A percentile compares a stretch with the other conserved stretches of the same genome.
These are phyloP conservation scores for Planiliza haematocheilus DNA, from an alignment of 2,113 vertebrate species.

Conservation along the genomic window DNA sequence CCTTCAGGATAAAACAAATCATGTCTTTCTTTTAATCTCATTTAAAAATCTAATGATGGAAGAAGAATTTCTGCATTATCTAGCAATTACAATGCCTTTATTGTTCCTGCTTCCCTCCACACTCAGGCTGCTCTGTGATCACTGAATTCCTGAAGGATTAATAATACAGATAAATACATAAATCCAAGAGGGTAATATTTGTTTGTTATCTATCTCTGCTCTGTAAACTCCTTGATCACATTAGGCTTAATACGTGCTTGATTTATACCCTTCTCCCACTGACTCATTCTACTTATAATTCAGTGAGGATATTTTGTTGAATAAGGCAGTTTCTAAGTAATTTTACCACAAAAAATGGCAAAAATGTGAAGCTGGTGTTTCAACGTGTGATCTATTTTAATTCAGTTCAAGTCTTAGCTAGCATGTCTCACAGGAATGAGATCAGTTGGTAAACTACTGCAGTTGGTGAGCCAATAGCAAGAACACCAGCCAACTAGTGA, in stretches of 20 bases:
- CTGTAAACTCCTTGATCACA: conserved; percentile 11
- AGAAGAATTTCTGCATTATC: neutral
- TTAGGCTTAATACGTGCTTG: neutral
- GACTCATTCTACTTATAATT: neutral
- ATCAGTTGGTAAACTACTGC: too few species aligned
- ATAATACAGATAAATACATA: conserved; percentile 11
- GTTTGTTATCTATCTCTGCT: neutral
- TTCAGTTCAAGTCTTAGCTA: too few species aligned
- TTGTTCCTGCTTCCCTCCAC: neutral
- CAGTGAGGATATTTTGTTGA: too few species aligned
- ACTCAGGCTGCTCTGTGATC: neutral
- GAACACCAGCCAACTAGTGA: too few species aligned
- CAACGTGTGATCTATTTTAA: too few species aligned
- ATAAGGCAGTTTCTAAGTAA: too few species aligned
- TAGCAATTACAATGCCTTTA: neutral
- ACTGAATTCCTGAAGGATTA: too few species aligned
- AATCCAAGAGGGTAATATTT: conserved; percentile 7
- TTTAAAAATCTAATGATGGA: conserved; percentile 8
- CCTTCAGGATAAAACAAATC: conserved; percentile 3
- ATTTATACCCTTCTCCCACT: neutral
- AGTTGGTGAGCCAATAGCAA: too few species aligned
- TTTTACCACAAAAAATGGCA: too few species aligned
- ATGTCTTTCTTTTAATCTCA: conserved; percentile 1
- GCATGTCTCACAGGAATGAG: too few species aligned
- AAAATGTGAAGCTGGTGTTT: too few species aligned